Percentiles rank a stretch among this genome's conserved stretches.
Conservation (phyloP, 2,113 vertebrate species). For the Glaucidium brasilianum region DNA sequence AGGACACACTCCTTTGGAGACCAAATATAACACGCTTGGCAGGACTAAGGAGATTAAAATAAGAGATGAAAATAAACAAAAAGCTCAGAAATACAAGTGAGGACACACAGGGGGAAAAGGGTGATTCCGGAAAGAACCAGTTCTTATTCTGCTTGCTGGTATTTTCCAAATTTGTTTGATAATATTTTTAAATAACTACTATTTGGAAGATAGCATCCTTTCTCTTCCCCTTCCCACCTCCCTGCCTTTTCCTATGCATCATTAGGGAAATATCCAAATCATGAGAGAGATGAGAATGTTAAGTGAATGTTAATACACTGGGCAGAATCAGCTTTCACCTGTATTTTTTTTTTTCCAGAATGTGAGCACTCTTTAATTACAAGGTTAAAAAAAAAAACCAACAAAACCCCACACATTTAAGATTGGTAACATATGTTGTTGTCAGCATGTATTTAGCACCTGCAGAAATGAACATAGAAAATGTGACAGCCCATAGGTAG, state of each 20-base stretch:
- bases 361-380: constrained; percentile 75
- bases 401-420: constrained; percentile 57
- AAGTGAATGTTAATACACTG: neutral
- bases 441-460: constrained; percentile 83
- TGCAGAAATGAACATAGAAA: constrained; percentile 78
- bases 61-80: constrained; percentile 32
- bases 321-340: constrained; percentile 71
- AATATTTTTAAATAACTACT: neutral
- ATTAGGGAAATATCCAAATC: constrained; percentile 33
- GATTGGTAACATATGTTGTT: constrained; percentile 83
- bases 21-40: neutral
- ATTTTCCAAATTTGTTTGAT: constrained; percentile 8
- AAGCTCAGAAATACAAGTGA: neutral
- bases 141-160: neutral
- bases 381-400: constrained; percentile 53
- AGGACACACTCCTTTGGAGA: constrained; percentile 16
- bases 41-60: constrained; percentile 54
- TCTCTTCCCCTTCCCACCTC: neutral
- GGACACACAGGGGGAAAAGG: neutral
- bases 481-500: constrained; percentile 75
- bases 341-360: constrained; percentile 18
- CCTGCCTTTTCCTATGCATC: neutral
- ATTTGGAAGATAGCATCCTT: neutral
- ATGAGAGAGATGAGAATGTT: neutral
- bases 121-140: neutral